Evolutionary conservation across 2,113 vertebrate genomes (phyloP).

Genomic region (Zosterops pallidus): DNA sequence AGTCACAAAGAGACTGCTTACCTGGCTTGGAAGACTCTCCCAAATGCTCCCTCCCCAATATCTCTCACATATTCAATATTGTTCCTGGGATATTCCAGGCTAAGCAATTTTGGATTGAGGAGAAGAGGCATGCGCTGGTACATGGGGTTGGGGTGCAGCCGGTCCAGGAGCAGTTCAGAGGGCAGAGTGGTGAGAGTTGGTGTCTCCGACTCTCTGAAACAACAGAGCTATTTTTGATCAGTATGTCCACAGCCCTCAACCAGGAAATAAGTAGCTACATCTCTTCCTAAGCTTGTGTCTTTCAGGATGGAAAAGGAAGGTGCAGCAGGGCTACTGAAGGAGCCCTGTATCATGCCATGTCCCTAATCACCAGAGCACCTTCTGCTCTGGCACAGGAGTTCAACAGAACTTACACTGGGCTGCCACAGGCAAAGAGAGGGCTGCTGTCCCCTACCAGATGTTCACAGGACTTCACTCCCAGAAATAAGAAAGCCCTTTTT

Average conservation of each 20-base stretch:
- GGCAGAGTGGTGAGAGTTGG: slow-evolving; percentile 88
- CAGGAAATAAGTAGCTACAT: not conserved
- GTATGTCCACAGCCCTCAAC: not conserved
- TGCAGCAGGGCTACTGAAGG: not conserved
- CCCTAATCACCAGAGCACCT: not conserved
- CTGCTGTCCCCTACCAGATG: accelerated
- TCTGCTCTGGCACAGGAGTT: not conserved
- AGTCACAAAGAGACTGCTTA: slow-evolving; percentile 41
- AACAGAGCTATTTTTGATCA: accelerated
- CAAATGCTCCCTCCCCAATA: slow-evolving; percentile 97
- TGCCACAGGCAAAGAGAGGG: not conserved
- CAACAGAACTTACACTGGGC: not conserved
- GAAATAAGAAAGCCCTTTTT: not conserved
- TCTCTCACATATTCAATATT: slow-evolving; percentile 97
- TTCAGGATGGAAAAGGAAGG: not conserved
- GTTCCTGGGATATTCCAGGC: slow-evolving; percentile 95
- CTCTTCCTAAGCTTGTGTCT: not conserved
- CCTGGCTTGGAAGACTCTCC: slow-evolving; percentile 97
- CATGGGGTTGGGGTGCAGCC: slow-evolving; percentile 97
- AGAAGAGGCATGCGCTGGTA: slow-evolving; percentile 96
- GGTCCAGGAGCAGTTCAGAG: slow-evolving; percentile 92
- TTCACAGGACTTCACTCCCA: not conserved
- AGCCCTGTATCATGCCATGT: not conserved
- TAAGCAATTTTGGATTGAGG: slow-evolving; percentile 91
- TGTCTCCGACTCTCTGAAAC: slow-evolving; percentile 80